These are phyloP conservation scores for Drosophila sturtevanti DNA, from an alignment of 1,140 invertebrate species.

Conservation along the genomic window DNA sequence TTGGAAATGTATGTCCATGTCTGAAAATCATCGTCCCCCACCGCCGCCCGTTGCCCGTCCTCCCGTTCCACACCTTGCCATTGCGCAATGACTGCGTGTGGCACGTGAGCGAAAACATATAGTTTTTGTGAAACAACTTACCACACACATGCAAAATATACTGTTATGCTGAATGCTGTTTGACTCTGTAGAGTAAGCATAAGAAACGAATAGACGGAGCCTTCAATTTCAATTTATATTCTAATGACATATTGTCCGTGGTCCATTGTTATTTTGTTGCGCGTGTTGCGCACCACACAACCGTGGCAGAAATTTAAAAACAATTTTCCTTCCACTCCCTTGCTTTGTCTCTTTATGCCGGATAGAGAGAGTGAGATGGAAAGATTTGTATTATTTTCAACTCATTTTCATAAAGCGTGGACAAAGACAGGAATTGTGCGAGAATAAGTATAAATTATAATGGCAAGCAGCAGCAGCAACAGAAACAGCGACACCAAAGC, in stretches of 20 bases:
- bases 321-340: conserved; percentile 54
- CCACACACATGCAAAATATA: conserved; percentile 50
- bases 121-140: conserved; percentile 57
- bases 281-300: conserved; percentile 34
- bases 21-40: not conserved
- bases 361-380: too few relatives aligned
- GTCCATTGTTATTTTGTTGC: conserved; percentile 42
- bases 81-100: conserved; percentile 39
- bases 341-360: conserved; percentile 9
- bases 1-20: conserved; percentile 60
- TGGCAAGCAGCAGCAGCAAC: conserved; percentile 29
- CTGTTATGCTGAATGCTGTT: conserved; percentile 28
- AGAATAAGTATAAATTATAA: conserved; percentile 49
- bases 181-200: not conserved
- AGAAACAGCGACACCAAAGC: conserved; percentile 13
- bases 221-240: conserved; percentile 67
- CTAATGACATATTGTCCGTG: conserved; percentile 58
- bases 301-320: conserved; percentile 52
- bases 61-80: not conserved
- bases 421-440: conserved; percentile 40
- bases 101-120: conserved; percentile 44
- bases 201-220: conserved; percentile 25
- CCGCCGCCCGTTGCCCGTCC: too few relatives aligned
- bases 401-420: conserved; percentile 63
- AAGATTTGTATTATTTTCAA: conserved; percentile 68